Conservation (phyloP, 2,888 invertebrate genomes). For the Andrena bucephala region DNA sequence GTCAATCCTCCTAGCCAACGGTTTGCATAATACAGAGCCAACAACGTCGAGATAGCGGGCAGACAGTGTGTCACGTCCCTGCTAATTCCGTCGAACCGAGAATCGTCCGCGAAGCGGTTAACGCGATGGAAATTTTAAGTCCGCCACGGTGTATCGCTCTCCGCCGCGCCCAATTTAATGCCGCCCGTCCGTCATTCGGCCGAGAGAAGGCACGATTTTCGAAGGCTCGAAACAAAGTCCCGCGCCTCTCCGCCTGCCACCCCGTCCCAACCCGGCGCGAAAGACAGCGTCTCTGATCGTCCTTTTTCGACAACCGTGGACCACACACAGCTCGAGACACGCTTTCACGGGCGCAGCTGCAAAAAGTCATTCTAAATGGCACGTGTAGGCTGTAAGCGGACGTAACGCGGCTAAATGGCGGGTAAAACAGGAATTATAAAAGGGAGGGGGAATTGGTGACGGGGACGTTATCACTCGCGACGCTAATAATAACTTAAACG, state of each 20-base stretch:
- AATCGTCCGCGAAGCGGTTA: slow-evolving; percentile 69
- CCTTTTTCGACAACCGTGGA: slow-evolving; percentile 55
- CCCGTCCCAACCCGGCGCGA: neutral
- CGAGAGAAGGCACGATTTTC: slow-evolving; percentile 47
- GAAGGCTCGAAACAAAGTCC: slow-evolving; percentile 54
- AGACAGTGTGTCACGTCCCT: slow-evolving; percentile 54
- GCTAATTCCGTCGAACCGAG: slow-evolving; percentile 72
- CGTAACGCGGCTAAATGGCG: slow-evolving; percentile 26
- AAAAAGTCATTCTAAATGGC: slow-evolving; percentile 47
- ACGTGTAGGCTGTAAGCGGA: slow-evolving; percentile 42
- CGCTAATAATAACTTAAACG: slow-evolving; percentile 37
- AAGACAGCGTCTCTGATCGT: slow-evolving; percentile 44
- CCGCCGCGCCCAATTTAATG: slow-evolving; percentile 74
- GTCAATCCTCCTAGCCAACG: slow-evolving; percentile 58
- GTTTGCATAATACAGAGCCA: slow-evolving; percentile 59
- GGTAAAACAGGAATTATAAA: slow-evolving; percentile 25
- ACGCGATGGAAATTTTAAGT: slow-evolving; percentile 78
- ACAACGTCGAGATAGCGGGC: slow-evolving; percentile 40
- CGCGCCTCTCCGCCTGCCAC: neutral
- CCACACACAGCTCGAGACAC: slow-evolving; percentile 58
- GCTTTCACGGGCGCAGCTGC: slow-evolving; percentile 29
- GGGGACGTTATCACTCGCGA: slow-evolving; percentile 19
- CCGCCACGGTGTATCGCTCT: slow-evolving; percentile 60
- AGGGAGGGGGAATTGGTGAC: slow-evolving; percentile 4
- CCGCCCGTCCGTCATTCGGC: slow-evolving; percentile 54